phyloP scores from a whole-genome alignment of 2,888 invertebrate species.

The Cephus pygmeus region DNA sequence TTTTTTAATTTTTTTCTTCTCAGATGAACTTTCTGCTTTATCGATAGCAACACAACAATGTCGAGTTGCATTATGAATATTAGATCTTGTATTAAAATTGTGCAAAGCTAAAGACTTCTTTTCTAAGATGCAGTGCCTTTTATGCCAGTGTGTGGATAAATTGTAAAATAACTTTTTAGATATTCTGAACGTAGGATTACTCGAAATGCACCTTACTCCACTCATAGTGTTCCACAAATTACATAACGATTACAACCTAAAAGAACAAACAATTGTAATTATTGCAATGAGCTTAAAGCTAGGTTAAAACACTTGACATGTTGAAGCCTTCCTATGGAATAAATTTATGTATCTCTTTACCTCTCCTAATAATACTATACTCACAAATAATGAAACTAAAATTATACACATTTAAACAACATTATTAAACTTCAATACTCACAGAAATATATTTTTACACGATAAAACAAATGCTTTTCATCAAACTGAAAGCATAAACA shows the following conservation, averaged over 20 bases:
- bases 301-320: neutral
- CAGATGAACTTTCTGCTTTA: neutral
- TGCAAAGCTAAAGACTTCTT: neutral
- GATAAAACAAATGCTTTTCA: neutral
- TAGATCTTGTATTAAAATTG: neutral
- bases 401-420: neutral
- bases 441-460: neutral
- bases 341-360: neutral
- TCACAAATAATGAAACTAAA: neutral
- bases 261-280: neutral
- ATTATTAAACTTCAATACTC: neutral
- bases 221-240: neutral
- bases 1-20: conserved; percentile 10
- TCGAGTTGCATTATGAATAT: neutral
- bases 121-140: neutral
- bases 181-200: neutral
- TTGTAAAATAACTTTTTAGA: neutral
- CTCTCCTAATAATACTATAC: neutral
- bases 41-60: neutral
- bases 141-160: neutral
- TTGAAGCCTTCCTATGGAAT: neutral
- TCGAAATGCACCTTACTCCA: neutral
- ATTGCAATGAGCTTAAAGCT: neutral
- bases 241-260: neutral
- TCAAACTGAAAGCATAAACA: neutral